These are phyloP conservation scores for Anniella stebbinsi DNA, from an alignment of 2,797 vertebrate species.

Conservation along the genomic window DNA sequence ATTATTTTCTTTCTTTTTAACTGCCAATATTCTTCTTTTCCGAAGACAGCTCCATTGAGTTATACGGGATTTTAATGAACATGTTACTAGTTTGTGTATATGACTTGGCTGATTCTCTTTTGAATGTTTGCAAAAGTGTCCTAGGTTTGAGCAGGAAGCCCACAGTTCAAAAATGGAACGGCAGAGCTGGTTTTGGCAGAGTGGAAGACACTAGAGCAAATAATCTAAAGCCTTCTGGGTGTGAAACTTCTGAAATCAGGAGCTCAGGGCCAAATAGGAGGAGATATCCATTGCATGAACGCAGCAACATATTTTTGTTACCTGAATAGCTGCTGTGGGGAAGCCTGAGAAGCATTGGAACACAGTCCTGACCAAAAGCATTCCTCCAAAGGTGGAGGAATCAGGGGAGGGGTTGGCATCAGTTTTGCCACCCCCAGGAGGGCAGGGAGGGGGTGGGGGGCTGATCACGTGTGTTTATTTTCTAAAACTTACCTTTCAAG, in stretches of 20 bases:
- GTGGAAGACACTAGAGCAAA: background rate
- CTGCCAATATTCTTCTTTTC: background rate
- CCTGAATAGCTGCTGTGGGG: background rate
- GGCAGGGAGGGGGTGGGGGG: too few species aligned
- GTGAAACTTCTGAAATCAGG: background rate
- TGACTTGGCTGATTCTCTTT: background rate
- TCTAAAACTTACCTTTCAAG: too few species aligned
- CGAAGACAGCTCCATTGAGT: background rate
- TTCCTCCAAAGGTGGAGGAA: too few species aligned
- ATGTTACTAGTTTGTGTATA: background rate
- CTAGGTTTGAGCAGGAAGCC: background rate
- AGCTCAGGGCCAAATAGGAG: background rate
- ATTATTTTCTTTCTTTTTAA: constrained; percentile 62
- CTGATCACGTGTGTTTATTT: too few species aligned
- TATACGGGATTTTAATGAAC: background rate
- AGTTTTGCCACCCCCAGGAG: too few species aligned
- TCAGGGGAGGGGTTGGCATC: too few species aligned
- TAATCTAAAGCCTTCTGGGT: rapidly evolving
- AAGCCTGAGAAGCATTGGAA: background rate
- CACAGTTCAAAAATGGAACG: background rate
- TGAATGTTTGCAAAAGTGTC: constrained; percentile 38
- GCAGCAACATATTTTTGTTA: background rate
- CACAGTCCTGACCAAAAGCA: background rate
- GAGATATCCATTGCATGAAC: background rate
- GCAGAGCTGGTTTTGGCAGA: rapidly evolving